These are phyloP conservation scores for Hyposmocoma kahamanoa DNA, from an alignment of 1,140 invertebrate genomes.

Conservation along the genomic window DNA sequence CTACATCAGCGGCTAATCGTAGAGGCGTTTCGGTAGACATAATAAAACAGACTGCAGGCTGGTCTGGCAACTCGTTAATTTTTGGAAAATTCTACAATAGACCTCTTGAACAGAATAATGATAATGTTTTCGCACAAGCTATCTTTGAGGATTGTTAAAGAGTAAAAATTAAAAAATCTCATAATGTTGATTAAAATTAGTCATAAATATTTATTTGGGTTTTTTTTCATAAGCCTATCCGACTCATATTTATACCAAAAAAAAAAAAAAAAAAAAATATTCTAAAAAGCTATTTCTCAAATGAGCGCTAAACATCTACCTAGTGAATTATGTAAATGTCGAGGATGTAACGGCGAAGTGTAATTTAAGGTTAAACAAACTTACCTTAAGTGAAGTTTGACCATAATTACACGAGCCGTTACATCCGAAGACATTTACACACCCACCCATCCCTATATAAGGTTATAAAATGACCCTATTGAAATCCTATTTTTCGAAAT, in stretches of 20 bases:
- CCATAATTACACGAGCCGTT: no score
- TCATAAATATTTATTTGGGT: background rate
- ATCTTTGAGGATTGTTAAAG: no score
- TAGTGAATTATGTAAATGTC: no score
- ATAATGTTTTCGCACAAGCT: background rate
- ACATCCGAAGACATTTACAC: background rate
- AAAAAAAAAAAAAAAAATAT: background rate
- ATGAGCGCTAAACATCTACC: no score
- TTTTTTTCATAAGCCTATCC: background rate
- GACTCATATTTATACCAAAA: background rate
- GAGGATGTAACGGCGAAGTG: no score
- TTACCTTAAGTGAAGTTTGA: no score
- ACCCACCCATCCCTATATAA: background rate
- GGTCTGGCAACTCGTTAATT: background rate
- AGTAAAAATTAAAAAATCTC: background rate
- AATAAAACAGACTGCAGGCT: slow-evolving; percentile 1
- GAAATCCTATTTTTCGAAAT: no score
- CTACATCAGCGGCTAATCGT: slow-evolving; percentile 1
- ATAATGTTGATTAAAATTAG: background rate
- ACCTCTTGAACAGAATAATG: background rate
- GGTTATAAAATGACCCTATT: no score
- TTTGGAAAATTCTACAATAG: slow-evolving; percentile 1
- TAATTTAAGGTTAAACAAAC: no score
- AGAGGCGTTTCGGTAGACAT: background rate
- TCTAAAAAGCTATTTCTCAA: no score